Base-by-base conservation (phyloP, 1,140 invertebrate species). In the Marisa cornuarietis region DNA sequence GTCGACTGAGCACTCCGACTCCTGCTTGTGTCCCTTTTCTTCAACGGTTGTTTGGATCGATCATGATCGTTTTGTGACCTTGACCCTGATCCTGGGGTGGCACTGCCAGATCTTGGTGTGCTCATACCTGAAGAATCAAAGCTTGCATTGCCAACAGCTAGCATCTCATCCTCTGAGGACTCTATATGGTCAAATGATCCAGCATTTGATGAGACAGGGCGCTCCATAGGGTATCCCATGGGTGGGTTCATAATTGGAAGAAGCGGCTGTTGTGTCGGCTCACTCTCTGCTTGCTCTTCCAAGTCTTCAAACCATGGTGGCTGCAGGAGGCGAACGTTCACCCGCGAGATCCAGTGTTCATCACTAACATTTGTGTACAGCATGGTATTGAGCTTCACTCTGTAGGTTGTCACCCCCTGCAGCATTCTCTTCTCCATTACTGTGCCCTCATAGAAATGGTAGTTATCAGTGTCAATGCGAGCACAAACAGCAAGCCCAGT, bases 281-380 rank as follows among this genome's bases (percentile, higher is more conserved):
- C 69, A 54, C 73, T 79, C 65, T 81, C 81, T 51, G 81, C 81
- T 69, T 61, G 49, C 89, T 95, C 95, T 86, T 96, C 96, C 68
- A 98, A 91, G 90, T 99, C 97, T 86, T 99, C 97, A 91, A 94
- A 96, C 97, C 97, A 99, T 0, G 97, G 97, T 20, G 97, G 96
- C 87, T 95, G 93, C 76, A 98, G 90, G 4, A 98, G 93, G n/a
- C 97, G 93, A 62, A 99, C 90, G 89, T 97, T 96, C 3, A 97
- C 96, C 54, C 97, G 92, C 85, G 95, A 95, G 73, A 97, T 94
- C 82, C 94, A 88, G 14, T 83, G 80, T 22, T 85, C 78, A 10
- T 78, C 79, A 49, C 76, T 58, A n/a, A 73, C 76, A 22, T 82
- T 77, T 18, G 74, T 65, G 18, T 78, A 76, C 18, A 79, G 72